Conservation (phyloP, 1,140 invertebrate genomes). For the Antheraea pernyi region DNA sequence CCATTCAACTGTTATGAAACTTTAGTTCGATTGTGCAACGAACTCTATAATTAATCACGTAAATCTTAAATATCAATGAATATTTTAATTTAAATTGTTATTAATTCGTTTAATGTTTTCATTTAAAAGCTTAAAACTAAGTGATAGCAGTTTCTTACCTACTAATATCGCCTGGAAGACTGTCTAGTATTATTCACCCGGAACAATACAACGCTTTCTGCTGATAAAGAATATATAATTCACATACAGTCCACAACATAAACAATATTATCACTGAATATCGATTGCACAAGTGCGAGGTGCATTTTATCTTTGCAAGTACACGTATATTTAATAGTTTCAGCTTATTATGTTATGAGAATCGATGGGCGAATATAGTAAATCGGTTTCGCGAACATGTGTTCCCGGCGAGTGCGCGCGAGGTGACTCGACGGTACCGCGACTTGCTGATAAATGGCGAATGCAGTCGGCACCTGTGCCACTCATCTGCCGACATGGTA, state of each 20-base stretch:
- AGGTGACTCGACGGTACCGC: constrained; percentile 48
- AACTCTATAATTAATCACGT: background rate
- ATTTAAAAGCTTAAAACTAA: background rate
- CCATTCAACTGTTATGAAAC: background rate
- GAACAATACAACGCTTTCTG: background rate
- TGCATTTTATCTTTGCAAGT: background rate
- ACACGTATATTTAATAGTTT: background rate
- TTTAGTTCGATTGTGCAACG: background rate
- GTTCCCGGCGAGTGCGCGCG: constrained; percentile 32
- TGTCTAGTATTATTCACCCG: background rate
- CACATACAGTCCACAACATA: background rate
- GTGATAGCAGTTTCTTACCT: constrained; percentile 2
- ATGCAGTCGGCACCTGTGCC: constrained; percentile 42
- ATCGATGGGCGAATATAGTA: background rate
- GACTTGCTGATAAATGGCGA: constrained; percentile 62
- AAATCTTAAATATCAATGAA: background rate
- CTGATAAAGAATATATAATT: background rate
- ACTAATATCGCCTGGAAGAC: background rate
- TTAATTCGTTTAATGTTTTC: background rate
- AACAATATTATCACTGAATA: constrained; percentile 2
- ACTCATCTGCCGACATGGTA: constrained; percentile 43
- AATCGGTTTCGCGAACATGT: constrained; percentile 15
- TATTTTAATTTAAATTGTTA: background rate
- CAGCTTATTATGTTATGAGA: background rate
- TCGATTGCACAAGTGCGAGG: background rate